A percentile compares a stretch with the other conserved stretches of the same genome.
Conservation (phyloP, 2,797 vertebrate genomes). For the Scleropages formosus region DNA sequence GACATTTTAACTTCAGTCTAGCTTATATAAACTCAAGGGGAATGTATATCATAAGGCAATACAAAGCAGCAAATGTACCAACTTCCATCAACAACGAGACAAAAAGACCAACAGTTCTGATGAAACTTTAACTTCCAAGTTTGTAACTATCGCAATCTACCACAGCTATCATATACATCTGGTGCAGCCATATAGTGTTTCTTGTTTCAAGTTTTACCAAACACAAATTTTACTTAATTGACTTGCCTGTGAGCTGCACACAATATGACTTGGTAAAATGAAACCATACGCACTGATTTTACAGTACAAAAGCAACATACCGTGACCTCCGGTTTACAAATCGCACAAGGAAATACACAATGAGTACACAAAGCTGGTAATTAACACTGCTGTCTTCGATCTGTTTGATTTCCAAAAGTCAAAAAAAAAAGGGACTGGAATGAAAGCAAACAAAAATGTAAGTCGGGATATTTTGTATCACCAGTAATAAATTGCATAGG, state of each 20-base stretch:
- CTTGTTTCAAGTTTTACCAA: not conserved
- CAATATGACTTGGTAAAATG: no score
- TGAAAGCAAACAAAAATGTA: not conserved
- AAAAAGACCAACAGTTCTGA: not conserved
- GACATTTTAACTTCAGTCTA: not conserved
- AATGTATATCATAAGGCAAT: not conserved
- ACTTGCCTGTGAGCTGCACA: no score
- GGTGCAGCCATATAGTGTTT: not conserved
- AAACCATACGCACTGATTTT: no score
- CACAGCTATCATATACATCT: not conserved
- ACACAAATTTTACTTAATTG: no score
- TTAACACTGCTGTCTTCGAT: not conserved
- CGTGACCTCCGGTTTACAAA: no score
- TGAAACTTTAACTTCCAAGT: no score
- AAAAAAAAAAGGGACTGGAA: not conserved
- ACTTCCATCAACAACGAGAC: not conserved
- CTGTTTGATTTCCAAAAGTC: not conserved
- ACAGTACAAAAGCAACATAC: no score
- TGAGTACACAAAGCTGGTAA: not conserved
- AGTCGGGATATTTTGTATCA: not conserved
- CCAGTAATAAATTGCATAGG: constrained; percentile 19
- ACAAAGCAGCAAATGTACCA: not conserved
- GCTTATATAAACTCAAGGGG: constrained; percentile 17
- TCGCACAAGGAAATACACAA: no score
- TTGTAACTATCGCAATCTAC: not conserved